Evolutionary conservation across 2,888 invertebrate species (phyloP), one percentile per base, ranked within the genome.

Genomic region (Nemotelus nigrinus): DNA sequence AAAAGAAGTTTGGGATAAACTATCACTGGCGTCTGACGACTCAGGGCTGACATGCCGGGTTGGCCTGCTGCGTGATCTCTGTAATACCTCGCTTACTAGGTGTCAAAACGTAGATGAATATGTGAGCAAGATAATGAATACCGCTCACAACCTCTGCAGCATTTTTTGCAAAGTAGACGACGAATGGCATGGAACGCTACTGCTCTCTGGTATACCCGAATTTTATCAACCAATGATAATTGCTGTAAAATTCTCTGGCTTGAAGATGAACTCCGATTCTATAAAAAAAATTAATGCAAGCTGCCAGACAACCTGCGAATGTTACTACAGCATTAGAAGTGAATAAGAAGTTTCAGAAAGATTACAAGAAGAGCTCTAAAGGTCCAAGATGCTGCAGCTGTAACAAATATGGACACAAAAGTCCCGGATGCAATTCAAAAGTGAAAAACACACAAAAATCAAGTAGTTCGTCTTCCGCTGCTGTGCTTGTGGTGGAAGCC

Each of bases 1-100:
- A 25, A 80, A 81, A 55, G 78, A 79, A 57, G 81, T 77, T 3
- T 82, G 81, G 82, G 63, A 81, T 1, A 76, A 72, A 6, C 74
- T 82, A 10, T 39, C 77, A 53, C 48, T 55, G 2, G 80, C 79
- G 0, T 82, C 79, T 67, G 80, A 80, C n/a, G 81, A 81, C 57
- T 75, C 57, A 7, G 80, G 81, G 10, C 50, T 81, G 8, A 79
- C 79, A 2, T 64, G 80, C 4, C 81, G 80, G 53, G 79, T 82
- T 6, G 79, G 79, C 60, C 63, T 81, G 8, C 60, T 81, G 7
- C 79, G 80, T 41, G 78, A 79, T 48, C 71, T 82, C 44, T 79
- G 80, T 8, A 77, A 80, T 44, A 60, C 80, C 0, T 79, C 80
- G 70, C 77, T 82, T 3, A 63, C 60, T n/a, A 76, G 80, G 50